Percentiles rank a stretch among this genome's conserved stretches.
These are phyloP conservation scores for Leptothorax acervorum DNA, from an alignment of 2,888 invertebrate species.

Conservation along the genomic window DNA sequence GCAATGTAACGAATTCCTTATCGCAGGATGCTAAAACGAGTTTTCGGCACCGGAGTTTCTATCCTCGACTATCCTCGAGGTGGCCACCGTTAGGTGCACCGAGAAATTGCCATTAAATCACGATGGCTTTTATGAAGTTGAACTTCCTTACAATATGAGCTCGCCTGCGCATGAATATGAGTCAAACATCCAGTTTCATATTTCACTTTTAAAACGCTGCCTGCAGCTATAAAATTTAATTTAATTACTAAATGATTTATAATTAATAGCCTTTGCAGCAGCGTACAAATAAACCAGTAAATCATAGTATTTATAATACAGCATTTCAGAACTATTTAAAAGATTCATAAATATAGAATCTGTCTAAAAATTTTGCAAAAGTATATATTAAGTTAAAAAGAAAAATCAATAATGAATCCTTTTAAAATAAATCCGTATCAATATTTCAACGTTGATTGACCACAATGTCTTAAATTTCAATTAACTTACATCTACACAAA, in stretches of 20 bases:
- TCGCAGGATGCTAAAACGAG: constrained; percentile 17
- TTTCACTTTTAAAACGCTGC: constrained; percentile 1
- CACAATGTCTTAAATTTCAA: background rate
- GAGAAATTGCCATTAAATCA: constrained; percentile 47
- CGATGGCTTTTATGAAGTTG: constrained; percentile 22
- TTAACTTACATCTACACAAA: background rate
- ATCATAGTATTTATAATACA: background rate
- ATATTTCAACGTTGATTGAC: background rate
- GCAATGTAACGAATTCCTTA: constrained; percentile 23
- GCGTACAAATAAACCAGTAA: background rate
- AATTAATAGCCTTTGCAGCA: background rate
- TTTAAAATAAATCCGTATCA: background rate
- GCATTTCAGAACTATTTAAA: background rate
- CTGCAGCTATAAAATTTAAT: constrained; percentile 6
- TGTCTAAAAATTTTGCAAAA: background rate
- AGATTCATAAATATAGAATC: background rate
- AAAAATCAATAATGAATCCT: background rate
- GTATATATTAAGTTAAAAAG: background rate
- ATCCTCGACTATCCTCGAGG: constrained; percentile 3
- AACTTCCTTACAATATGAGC: constrained; percentile 33
- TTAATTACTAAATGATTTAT: background rate
- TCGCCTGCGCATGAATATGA: constrained; percentile 25
- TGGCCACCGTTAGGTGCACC: constrained; percentile 31
- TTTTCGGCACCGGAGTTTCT: constrained; percentile 25
- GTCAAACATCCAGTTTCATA: background rate